Conservation (phyloP, 2,797 vertebrate species). For the Alcedo atthis region DNA sequence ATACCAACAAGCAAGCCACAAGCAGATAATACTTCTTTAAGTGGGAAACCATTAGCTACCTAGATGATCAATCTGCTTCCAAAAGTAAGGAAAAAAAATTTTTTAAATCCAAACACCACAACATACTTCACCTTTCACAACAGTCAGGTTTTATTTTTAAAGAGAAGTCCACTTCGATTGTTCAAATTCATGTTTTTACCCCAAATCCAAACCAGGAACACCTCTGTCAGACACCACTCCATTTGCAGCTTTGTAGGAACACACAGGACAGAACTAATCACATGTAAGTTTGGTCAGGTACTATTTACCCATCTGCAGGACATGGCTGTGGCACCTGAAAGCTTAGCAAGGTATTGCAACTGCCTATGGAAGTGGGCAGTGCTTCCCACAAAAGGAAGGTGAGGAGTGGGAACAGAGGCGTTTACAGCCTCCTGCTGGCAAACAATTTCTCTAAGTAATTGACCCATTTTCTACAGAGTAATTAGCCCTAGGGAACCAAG, state of each 20-base stretch:
- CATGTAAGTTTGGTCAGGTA: accelerated
- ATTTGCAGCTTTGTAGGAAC: not conserved
- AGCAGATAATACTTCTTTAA: not conserved
- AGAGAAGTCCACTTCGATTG: not conserved
- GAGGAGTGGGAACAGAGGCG: not conserved
- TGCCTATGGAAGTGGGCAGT: not conserved
- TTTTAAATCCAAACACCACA: not conserved
- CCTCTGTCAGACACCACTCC: not conserved
- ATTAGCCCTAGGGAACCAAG: slow-evolving; percentile 20
- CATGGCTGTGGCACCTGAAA: not conserved
- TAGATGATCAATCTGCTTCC: not conserved
- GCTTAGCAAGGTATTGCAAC: not conserved
- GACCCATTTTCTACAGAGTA: slow-evolving; percentile 51
- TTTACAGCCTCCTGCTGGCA: not conserved
- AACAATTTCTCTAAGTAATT: slow-evolving; percentile 31
- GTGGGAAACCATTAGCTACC: not conserved
- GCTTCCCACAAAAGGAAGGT: not conserved
- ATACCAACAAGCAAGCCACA: not conserved
- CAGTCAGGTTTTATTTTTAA: not conserved
- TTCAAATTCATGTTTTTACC: not conserved
- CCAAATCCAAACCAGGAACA: not conserved
- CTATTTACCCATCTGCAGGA: not conserved
- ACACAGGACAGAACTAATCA: not conserved
- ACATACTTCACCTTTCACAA: not conserved
- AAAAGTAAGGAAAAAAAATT: not conserved